Evolutionary conservation across 2,888 invertebrate genomes (phyloP).

Genomic region (Cantharis rustica): DNA sequence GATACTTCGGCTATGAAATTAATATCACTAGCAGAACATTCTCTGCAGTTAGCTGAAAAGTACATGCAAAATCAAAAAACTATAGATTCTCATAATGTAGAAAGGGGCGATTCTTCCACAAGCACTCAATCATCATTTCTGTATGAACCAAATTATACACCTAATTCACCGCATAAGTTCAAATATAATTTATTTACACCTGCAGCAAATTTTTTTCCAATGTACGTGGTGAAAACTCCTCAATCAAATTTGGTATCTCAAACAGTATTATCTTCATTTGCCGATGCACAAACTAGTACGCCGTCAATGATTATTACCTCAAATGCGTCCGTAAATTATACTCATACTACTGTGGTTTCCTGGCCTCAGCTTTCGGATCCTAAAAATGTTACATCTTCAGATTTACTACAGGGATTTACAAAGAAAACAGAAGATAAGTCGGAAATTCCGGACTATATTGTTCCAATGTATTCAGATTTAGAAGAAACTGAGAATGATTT

Average conservation of each 20-base stretch:
- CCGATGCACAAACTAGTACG: background rate
- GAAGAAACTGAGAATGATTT: background rate
- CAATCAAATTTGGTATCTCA: background rate
- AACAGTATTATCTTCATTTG: background rate
- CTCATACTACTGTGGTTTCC: background rate
- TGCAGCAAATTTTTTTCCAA: background rate
- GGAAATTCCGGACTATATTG: background rate
- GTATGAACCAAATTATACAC: background rate
- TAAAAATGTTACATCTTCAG: background rate
- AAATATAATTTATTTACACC: background rate
- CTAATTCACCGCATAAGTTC: background rate
- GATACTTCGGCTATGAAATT: background rate
- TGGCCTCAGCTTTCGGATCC: background rate
- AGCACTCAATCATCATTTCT: background rate
- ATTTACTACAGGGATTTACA: background rate
- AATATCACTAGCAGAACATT: background rate
- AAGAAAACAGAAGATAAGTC: background rate
- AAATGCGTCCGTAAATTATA: background rate
- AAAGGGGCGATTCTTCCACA: background rate
- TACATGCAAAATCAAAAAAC: background rate
- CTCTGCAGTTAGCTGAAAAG: background rate
- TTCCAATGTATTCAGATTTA: background rate
- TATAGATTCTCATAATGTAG: background rate
- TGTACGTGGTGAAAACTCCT: background rate
- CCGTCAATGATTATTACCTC: background rate